Evolutionary conservation across 2,888 invertebrate species (phyloP), one percentile per base, ranked within the genome.

Genomic region (Dryococelus australis): DNA sequence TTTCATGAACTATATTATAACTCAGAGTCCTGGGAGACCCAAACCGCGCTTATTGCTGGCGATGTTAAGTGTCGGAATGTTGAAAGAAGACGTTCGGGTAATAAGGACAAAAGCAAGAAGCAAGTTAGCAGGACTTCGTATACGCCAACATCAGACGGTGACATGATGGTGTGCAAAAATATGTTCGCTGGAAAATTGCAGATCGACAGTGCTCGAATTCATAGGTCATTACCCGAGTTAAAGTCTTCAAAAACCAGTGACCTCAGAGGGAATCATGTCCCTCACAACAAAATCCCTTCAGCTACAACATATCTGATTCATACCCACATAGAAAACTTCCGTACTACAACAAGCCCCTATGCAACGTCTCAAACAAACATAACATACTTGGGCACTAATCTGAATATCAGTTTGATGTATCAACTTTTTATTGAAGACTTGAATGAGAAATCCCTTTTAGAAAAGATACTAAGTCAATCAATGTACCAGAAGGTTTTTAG

Each of bases 201-300:
- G 65, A 65, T 65, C 16, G 65, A 65, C 65, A 65, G 65, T 65
- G 65, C 65, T 65, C 65, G 65, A 65, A 65, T 65, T 65, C 65
- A 65, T 65, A 65, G 65, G 16, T 8, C 65, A 65, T 65, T 20
- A 65, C 65, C 16, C 24, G 16, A 65, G 65, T 8, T 65, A 65
- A 65, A 65, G 20, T 65, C 65, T 65, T 65, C 65, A 65, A 65
- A 8, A 65, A 65, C 65, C 65, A 65, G 65, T 65, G 65, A 65
- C 16, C 65, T 65, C 8, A 65, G 65, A 65, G 65, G 65, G 16
- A 65, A 65, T 8, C 65, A 65, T 65, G 65, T 65, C 65, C 65
- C 65, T 65, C 65, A 65, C 65, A 65, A 65, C 65, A 65, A 65
- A 65, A 65, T 8, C 16, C 24, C 65, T 65, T 65, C 65, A 65